These are phyloP conservation scores for Monarcha castaneiventris DNA, from an alignment of 2,113 vertebrate species.

Conservation along the genomic window DNA sequence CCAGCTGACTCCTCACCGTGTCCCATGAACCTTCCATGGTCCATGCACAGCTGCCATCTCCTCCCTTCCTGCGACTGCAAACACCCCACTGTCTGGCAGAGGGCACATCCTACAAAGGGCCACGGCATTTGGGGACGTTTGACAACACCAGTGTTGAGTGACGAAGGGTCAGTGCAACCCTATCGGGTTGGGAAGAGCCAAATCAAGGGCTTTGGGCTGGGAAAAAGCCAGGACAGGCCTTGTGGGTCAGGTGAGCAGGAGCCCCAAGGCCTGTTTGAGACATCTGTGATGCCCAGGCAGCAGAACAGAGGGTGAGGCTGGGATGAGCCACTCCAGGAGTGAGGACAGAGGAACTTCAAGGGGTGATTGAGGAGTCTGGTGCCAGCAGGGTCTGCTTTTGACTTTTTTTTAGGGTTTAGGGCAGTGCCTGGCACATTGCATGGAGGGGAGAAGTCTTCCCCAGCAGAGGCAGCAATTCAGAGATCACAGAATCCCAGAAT, in stretches of 20 bases:
- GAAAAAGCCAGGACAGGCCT: not conserved
- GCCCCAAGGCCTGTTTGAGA: not conserved
- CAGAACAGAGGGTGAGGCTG: not conserved
- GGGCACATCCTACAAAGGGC: not conserved
- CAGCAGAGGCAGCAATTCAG: not conserved
- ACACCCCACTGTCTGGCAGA: not conserved
- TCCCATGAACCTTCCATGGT: not conserved
- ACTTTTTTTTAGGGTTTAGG: not conserved
- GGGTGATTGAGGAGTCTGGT: not conserved
- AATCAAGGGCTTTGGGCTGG: not conserved
- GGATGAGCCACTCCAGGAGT: not conserved
- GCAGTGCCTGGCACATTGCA: no score
- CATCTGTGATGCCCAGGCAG: not conserved
- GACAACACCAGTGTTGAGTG: not conserved
- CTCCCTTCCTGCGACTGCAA: not conserved
- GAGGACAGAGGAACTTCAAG: not conserved
- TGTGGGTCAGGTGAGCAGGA: not conserved
- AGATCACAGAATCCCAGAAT: not conserved
- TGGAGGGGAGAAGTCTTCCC: not conserved
- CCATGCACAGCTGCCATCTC: not conserved
- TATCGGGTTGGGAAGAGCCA: not conserved
- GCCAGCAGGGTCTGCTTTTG: not conserved
- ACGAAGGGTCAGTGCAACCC: not conserved
- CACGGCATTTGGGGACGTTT: accelerated
- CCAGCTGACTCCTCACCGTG: not conserved